Base-by-base conservation (phyloP, 2,888 invertebrate genomes). In the Neoaliturus tenellus region DNA sequence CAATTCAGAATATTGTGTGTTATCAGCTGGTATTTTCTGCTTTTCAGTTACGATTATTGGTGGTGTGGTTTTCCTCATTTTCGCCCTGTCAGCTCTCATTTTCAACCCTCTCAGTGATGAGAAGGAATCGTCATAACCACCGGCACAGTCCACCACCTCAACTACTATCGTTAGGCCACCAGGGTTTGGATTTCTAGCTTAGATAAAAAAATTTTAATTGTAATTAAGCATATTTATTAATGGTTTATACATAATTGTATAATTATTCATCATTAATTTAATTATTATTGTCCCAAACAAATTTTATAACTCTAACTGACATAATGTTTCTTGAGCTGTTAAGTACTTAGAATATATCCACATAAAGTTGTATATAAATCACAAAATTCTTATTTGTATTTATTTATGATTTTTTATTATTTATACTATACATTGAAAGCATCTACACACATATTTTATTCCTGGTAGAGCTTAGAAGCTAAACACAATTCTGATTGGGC, bases 21-120 rank as follows among this genome's bases (percentile, higher is more conserved):
- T n/a, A n/a, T n/a, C n/a, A n/a, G n/a, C n/a, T n/a, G n/a, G n/a
- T n/a, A n/a, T n/a, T n/a, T 41, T 20, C 71, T 35, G 28, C 88
- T 89, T 94, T 94, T 86, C 94, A 98, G 99, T 99, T 86, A 99
- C 99, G 83, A 94, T 99, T 89, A 95, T 98, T 89, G 99, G 99
- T 88, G 99, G 99, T 89, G 91, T 98, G 82, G 98, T 99, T 88
- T 99, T 99, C 92, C 92, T 99, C 85, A 91, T 98, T 86, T 99
- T 99, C 92, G 99, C 99, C 0, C 91, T 98, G 83, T 98, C 98
- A 86, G 97, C 99, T 6, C 92, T 99, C 80, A 94, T 98, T 90
- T 94, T 98, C 88, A 96, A 95, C 83, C 97, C 98, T 23, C 58
- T 80, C 33, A 23, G 78, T 55, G 55, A 35, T 17, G 78, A 58